Evolutionary conservation across 2,888 invertebrate species (phyloP).

Genomic region (Deilephila elpenor): DNA sequence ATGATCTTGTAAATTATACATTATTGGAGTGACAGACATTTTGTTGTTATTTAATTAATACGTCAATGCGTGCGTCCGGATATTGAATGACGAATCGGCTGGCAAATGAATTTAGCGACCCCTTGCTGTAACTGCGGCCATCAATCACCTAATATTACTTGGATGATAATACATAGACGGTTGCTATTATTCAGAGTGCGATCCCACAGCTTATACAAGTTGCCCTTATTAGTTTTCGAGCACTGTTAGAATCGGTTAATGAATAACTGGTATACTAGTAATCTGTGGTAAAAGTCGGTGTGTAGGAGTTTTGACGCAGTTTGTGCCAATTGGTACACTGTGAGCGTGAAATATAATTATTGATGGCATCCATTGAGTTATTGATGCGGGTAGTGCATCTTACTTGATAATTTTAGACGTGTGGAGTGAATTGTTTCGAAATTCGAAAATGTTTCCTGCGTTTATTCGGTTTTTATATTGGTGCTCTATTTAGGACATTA

Average conservation of each 20-base stretch:
- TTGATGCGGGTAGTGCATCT: constrained; percentile 39
- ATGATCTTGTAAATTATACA: constrained; percentile 23
- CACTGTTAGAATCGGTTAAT: background rate
- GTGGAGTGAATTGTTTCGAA: background rate
- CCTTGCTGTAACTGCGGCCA: constrained; percentile 51
- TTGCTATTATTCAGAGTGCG: background rate
- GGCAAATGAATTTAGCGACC: constrained; percentile 65
- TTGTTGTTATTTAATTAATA: constrained; percentile 53
- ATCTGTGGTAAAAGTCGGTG: background rate
- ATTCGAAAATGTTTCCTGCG: background rate
- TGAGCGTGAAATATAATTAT: constrained; percentile 45
- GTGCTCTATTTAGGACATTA: background rate
- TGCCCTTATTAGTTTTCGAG: background rate
- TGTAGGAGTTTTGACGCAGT: constrained; percentile 39
- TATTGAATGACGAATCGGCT: constrained; percentile 66
- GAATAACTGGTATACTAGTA: background rate
- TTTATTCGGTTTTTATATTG: background rate
- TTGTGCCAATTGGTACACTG: constrained; percentile 47
- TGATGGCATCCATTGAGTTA: constrained; percentile 48
- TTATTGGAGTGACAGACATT: constrained; percentile 33
- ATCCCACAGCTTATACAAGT: background rate
- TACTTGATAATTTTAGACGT: background rate
- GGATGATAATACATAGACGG: constrained; percentile 2
- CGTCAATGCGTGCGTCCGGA: constrained; percentile 52
- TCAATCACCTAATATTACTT: constrained; percentile 61